Percentiles rank a stretch among this genome's conserved stretches.
Evolutionary conservation across 2,113 vertebrate genomes (phyloP).

Genomic region (Thunnus thynnus): DNA sequence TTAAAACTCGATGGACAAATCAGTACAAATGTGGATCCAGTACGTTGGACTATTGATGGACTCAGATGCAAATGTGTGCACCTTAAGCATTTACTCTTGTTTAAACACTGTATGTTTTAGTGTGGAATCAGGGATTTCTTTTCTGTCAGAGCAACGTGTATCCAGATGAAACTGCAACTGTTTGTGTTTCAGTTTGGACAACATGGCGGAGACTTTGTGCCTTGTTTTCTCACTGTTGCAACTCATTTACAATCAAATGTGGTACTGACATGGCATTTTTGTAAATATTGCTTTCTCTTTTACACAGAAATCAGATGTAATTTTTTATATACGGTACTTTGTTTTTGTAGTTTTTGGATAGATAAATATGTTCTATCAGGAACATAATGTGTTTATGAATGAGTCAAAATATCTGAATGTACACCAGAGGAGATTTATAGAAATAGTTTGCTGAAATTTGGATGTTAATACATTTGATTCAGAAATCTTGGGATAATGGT

Average conservation of each 20-base stretch:
- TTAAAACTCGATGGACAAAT: conserved; percentile 22
- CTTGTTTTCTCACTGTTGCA: conserved; percentile 24
- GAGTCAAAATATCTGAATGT: conserved; percentile 45
- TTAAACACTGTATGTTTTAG: conserved; percentile 51
- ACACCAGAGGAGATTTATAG: conserved; percentile 30
- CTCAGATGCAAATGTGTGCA: conserved; percentile 38
- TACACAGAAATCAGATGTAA: conserved; percentile 38
- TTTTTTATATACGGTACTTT: conserved; percentile 56
- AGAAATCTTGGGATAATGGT: conserved; percentile 22
- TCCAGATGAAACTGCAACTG: conserved; percentile 5
- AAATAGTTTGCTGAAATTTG: not conserved
- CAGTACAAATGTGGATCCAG: conserved; percentile 8
- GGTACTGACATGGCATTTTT: conserved; percentile 28
- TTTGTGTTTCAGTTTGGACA: conserved; percentile 17
- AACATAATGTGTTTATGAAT: conserved; percentile 30
- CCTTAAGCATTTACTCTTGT: conserved; percentile 47
- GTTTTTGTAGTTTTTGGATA: conserved; percentile 41
- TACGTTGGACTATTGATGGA: conserved; percentile 43
- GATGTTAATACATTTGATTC: conserved; percentile 36
- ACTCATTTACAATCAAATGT: not conserved
- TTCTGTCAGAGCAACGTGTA: conserved; percentile 28
- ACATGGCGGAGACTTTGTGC: conserved; percentile 6
- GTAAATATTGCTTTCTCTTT: conserved; percentile 69
- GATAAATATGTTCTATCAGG: conserved; percentile 10
- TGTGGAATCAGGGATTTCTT: conserved; percentile 60